These are phyloP conservation scores for Callinectes sapidus DNA, from an alignment of 2,888 invertebrate genomes.

Conservation along the genomic window DNA sequence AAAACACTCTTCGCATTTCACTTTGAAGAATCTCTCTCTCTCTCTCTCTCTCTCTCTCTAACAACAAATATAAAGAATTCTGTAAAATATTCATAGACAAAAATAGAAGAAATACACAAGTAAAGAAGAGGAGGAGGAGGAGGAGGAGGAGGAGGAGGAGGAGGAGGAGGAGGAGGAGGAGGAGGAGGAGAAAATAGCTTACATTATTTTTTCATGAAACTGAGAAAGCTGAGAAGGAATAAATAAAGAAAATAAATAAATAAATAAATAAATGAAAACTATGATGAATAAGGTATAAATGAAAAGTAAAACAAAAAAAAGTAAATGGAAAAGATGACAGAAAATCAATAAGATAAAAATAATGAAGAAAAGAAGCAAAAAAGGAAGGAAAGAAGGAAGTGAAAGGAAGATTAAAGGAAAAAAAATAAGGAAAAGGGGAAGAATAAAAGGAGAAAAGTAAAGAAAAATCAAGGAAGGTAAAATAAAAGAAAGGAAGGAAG, in stretches of 20 bases:
- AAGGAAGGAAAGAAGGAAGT: conserved; percentile 6
- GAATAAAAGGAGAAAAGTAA: neutral
- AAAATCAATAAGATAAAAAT: neutral
- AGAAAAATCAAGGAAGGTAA: neutral
- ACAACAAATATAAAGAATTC: neutral
- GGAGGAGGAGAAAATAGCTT: too few relatives aligned
- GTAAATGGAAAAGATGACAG: neutral
- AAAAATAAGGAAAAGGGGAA: too few relatives aligned
- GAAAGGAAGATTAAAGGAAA: neutral
- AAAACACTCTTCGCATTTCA: conserved; percentile 30
- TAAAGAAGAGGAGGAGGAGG: too few relatives aligned
- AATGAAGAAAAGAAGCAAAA: neutral
- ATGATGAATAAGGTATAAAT: neutral
- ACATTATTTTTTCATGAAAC: too few relatives aligned
- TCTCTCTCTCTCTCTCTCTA: neutral
- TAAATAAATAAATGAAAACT: neutral
- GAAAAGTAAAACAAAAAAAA: neutral
- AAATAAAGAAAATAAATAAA: too few relatives aligned
- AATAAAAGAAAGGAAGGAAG: neutral
- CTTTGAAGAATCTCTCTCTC: neutral
- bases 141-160: too few relatives aligned
- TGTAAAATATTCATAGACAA: too few relatives aligned
- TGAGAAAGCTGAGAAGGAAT: too few relatives aligned
- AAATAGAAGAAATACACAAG: too few relatives aligned
- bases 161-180: too few relatives aligned